phyloP scores from a whole-genome alignment of 1,140 invertebrate genomes.

The Zaprionus nigranus region DNA sequence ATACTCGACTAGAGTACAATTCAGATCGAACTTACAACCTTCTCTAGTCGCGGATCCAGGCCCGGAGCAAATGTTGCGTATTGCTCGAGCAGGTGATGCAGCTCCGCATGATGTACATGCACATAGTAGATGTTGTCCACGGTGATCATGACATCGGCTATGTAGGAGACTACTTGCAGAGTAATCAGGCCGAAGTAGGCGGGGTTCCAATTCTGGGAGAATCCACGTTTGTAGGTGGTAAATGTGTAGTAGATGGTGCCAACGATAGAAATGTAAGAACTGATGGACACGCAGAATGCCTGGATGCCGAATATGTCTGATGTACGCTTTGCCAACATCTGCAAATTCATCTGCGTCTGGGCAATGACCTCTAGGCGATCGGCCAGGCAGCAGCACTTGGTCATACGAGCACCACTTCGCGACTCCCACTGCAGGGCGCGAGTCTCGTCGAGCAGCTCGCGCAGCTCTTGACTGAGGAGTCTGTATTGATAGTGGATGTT shows the following conservation, averaged over 20 bases:
- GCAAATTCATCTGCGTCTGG: constrained; percentile 25
- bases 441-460: constrained; percentile 23
- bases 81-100: constrained; percentile 27
- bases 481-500: constrained; percentile 43
- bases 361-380: constrained; percentile 55
- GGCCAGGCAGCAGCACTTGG: constrained; percentile 50
- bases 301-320: constrained; percentile 37
- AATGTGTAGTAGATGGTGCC: constrained; percentile 23
- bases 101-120: constrained; percentile 16
- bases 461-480: constrained; percentile 34
- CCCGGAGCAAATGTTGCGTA: constrained; percentile 4
- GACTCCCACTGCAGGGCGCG: constrained; percentile 1
- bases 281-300: neutral
- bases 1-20: neutral
- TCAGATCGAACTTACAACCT: constrained; percentile 25
- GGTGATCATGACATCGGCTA: constrained; percentile 22
- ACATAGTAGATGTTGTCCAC: constrained; percentile 16
- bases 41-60: constrained; percentile 47
- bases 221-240: neutral
- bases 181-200: neutral
- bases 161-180: constrained; percentile 14
- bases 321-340: constrained; percentile 19
- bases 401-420: constrained; percentile 27
- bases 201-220: neutral
- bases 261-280: constrained; percentile 7